Percentiles rank a stretch among this genome's conserved stretches.
Evolutionary conservation across 1,140 invertebrate genomes (phyloP).

Genomic region (Cydia pomonella): DNA sequence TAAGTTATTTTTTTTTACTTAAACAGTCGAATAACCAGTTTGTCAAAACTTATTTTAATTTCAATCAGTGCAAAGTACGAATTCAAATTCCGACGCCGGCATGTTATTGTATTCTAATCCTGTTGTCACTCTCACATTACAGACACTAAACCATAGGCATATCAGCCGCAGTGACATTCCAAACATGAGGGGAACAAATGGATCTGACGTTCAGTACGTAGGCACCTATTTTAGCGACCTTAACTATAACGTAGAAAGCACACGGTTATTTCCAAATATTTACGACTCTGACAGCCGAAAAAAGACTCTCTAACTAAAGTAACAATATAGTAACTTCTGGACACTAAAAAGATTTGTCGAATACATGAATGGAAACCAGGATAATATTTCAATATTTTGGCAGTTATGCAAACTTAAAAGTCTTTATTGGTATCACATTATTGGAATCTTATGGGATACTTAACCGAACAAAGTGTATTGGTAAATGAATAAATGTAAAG

Average conservation of each 20-base stretch:
- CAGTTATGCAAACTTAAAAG: not conserved
- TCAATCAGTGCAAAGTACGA: slow-evolving; percentile 48
- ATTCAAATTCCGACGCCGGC: slow-evolving; percentile 60
- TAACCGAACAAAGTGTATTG: not conserved
- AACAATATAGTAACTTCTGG: slow-evolving; percentile 36
- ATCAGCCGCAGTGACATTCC: slow-evolving; percentile 75
- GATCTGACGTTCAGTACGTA: slow-evolving; percentile 73
- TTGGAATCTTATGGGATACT: not conserved
- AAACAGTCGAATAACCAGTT: too few species aligned
- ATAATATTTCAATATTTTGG: not conserved
- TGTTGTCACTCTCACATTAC: slow-evolving; percentile 74
- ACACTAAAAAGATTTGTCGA: not conserved
- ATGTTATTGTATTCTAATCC: slow-evolving; percentile 73
- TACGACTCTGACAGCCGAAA: slow-evolving; percentile 33
- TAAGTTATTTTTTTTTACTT: too few species aligned
- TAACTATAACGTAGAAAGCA: slow-evolving; percentile 59
- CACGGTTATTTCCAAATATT: slow-evolving; percentile 59
- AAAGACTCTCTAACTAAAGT: slow-evolving; percentile 42
- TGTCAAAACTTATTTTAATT: slow-evolving; percentile 34
- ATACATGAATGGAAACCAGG: not conserved
- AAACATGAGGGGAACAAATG: slow-evolving; percentile 74
- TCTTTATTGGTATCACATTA: slow-evolving; percentile 29
- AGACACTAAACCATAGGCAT: slow-evolving; percentile 73
- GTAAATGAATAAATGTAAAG: too few species aligned
- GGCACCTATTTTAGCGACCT: slow-evolving; percentile 62